Base-by-base conservation (phyloP, 2,797 vertebrate genomes). In the Eospalax fontanierii region DNA sequence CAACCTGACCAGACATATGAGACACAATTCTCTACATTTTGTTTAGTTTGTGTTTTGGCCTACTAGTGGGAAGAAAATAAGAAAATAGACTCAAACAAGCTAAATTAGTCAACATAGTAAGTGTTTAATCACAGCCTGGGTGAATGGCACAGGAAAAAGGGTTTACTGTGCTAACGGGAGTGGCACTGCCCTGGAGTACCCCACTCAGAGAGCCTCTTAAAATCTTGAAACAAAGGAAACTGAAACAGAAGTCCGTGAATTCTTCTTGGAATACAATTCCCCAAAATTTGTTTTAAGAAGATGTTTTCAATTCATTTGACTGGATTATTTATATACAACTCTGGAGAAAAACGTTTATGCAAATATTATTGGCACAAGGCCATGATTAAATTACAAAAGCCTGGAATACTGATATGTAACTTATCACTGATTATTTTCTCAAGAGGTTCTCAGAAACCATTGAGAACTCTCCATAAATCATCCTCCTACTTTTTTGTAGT, bases 401-500 rank as follows among this genome's bases (percentile, higher is more conserved):
- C 65, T 65, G 11, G 79, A 80, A 89, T 70, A 85, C 75, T 87
- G 86, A 91, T 63, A 90, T 4, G 71, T 33, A 95, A 92, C 15
- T 83, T 89, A 93, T 35, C 59, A 38, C n/a, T 84, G 63, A 90
- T 96, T 91, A 89, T 71, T 59, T 92, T 89, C 88, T 93, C 38
- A 91, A 93, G 71, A 21, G 22, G 14, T 30, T 95, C 66, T 86
- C 79, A 81, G 91, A 91, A 92, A 88, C 1, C 11, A 12, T 40
- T 11, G 46, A 83, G 28, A 61, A 88, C 93, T 90, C 83, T 82
- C 70, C 83, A 68, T 94, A 93, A 89, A 96, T 96, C 79, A 92
- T 16, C 61, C 74, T 68, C n/a, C n/a, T n/a, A n/a, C n/a, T n/a
- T 88, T 75, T 82, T 43, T 22, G 35, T 61, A 30, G 57, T 54